Conservation (phyloP, 64 coral and sea anemone species). For the Dendrophyllia cribrosa region DNA sequence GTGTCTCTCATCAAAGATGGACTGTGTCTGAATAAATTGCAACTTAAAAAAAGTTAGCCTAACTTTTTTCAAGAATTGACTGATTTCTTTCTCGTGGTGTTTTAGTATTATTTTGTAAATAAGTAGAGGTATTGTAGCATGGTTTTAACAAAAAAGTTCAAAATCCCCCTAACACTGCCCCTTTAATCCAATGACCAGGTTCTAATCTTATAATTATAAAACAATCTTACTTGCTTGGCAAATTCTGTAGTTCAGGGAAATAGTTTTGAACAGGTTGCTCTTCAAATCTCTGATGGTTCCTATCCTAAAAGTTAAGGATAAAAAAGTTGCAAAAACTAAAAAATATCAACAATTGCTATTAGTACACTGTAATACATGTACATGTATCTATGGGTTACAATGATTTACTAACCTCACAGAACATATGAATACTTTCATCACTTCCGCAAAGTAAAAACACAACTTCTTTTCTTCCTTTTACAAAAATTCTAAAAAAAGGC, state of each 20-base stretch:
- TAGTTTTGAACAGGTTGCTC: conserved; percentile 34
- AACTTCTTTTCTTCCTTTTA: conserved; percentile 70
- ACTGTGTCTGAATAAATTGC: too few relatives aligned
- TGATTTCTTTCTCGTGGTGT: too few relatives aligned
- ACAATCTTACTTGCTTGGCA: conserved; percentile 74
- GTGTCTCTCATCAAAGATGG: too few relatives aligned
- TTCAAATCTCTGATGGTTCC: conserved; percentile 50
- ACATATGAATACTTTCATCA: conserved; percentile 89
- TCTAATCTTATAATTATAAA: not conserved
- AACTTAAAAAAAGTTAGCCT: too few relatives aligned
- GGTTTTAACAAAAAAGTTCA: too few relatives aligned
- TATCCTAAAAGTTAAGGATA: conserved; percentile 20
- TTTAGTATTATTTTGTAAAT: too few relatives aligned
- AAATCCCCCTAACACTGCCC: too few relatives aligned
- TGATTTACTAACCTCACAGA: conserved; percentile 64
- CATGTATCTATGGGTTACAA: not conserved
- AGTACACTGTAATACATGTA: not conserved
- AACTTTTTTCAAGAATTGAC: too few relatives aligned
- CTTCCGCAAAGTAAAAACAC: conserved; percentile 89
- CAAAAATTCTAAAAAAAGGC: conserved; percentile 36
- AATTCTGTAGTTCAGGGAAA: conserved; percentile 77
- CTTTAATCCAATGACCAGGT: too few relatives aligned
- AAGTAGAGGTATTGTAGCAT: too few relatives aligned
- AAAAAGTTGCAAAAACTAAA: not conserved
- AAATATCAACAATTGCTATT: not conserved